Evolutionary conservation across 1,140 invertebrate species (phyloP).

Genomic region (Dolichoris vasculosae): DNA sequence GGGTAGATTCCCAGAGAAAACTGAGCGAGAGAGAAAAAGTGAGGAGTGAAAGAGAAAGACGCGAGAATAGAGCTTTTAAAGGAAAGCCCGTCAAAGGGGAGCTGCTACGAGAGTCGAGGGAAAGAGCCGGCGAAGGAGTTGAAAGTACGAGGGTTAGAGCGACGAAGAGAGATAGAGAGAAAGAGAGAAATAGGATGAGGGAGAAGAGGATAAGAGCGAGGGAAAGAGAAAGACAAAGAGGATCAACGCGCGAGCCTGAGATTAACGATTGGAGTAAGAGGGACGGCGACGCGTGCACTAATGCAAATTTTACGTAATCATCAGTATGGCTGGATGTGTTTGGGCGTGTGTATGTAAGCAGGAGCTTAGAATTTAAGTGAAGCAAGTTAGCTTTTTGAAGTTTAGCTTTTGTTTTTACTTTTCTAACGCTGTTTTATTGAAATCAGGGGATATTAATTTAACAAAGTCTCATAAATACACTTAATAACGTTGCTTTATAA

Average conservation of each 20-base stretch:
- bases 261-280: conserved; percentile 24
- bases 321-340: not conserved
- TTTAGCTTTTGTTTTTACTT: conserved; percentile 10
- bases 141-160: not conserved
- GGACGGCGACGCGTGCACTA: conserved; percentile 19
- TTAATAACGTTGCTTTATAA: not conserved
- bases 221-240: conserved; percentile 23
- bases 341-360: not conserved
- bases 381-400: conserved; percentile 32
- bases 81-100: conserved; percentile 23
- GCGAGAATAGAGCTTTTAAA: conserved; percentile 45
- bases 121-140: conserved; percentile 14
- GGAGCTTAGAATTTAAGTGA: conserved; percentile 25
- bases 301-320: conserved; percentile 49
- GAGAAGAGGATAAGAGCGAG: not conserved
- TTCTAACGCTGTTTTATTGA: too few species aligned
- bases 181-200: not conserved
- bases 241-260: conserved; percentile 24
- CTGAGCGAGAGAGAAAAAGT: conserved; percentile 7
- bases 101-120: not conserved
- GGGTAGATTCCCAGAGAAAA: conserved; percentile 20
- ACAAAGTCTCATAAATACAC: not conserved
- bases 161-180: not conserved
- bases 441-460: not conserved
- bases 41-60: not conserved